A percentile compares a stretch with the other conserved stretches of the same genome.
These are phyloP conservation scores for Zoanthus gigantus DNA, from an alignment of 92 coral and sea anemone genomes.

Conservation along the genomic window DNA sequence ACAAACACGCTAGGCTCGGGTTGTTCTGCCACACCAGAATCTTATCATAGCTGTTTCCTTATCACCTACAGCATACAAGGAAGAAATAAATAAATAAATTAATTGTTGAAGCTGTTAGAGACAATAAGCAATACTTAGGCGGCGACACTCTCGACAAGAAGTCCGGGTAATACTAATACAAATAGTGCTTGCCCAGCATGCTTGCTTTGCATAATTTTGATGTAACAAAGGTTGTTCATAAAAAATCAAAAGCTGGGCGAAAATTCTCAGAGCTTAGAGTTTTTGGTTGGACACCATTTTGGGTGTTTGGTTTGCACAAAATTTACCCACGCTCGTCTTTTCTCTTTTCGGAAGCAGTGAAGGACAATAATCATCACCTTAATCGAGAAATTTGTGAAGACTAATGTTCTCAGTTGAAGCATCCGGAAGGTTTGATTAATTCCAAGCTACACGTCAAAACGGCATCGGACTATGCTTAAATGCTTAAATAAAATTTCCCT, in stretches of 20 bases:
- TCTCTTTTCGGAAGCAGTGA: constrained; percentile 5
- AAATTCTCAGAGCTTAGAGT: constrained; percentile 58
- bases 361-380: constrained; percentile 5
- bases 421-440: constrained; percentile 62
- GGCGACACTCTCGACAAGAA: background rate
- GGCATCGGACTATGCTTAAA: background rate
- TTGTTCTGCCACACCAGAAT: too few relatives aligned
- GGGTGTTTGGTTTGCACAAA: constrained; percentile 58
- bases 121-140: background rate
- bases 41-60: too few relatives aligned
- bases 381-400: constrained; percentile 57
- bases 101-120: background rate
- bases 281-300: constrained; percentile 50
- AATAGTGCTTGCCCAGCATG: background rate
- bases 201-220: background rate
- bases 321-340: constrained; percentile 45
- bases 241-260: constrained; percentile 24
- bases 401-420: constrained; percentile 42
- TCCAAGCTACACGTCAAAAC: constrained; percentile 32
- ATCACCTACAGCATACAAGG: too few relatives aligned
- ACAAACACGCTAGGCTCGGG: too few relatives aligned
- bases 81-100: background rate
- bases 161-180: background rate
- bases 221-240: constrained; percentile 44
- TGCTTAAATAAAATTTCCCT: too few relatives aligned